Evolutionary conservation across 2,797 vertebrate species (phyloP).

Genomic region (Cetoscarus ocellatus): DNA sequence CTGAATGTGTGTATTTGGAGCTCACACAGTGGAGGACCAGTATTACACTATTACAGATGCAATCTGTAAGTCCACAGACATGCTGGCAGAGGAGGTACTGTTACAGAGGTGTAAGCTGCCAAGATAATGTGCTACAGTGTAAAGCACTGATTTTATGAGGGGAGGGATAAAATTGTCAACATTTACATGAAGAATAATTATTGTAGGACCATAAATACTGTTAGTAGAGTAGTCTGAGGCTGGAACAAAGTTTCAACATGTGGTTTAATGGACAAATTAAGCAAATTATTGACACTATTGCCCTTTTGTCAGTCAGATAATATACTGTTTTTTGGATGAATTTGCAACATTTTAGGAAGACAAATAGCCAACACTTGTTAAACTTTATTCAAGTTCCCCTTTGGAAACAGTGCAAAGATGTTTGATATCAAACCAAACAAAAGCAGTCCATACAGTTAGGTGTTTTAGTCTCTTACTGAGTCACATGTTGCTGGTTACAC

Average conservation of each 20-base stretch:
- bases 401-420: conserved; percentile 5
- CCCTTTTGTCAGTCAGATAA: not conserved
- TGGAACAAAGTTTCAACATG: no score
- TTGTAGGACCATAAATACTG: not conserved
- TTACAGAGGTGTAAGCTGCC: not conserved
- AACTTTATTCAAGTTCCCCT: not conserved
- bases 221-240: not conserved
- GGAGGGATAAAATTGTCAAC: conserved; percentile 18
- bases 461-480: not conserved
- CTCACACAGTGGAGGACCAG: no score
- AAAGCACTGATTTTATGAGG: conserved; percentile 25
- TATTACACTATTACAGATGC: no score
- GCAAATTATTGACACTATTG: conserved; percentile 18
- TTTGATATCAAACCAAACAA: not conserved
- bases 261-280: conserved; percentile 8
- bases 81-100: no score
- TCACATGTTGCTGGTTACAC: conserved; percentile 6
- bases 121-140: not conserved
- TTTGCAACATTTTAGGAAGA: not conserved
- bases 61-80: no score
- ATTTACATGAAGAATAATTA: conserved; percentile 14
- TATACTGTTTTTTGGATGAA: not conserved
- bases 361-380: not conserved
- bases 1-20: no score
- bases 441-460: not conserved